Evolutionary conservation across 2,113 vertebrate genomes (phyloP), one percentile per base, ranked within the genome.

Genomic region (Corydoras maculifer): DNA sequence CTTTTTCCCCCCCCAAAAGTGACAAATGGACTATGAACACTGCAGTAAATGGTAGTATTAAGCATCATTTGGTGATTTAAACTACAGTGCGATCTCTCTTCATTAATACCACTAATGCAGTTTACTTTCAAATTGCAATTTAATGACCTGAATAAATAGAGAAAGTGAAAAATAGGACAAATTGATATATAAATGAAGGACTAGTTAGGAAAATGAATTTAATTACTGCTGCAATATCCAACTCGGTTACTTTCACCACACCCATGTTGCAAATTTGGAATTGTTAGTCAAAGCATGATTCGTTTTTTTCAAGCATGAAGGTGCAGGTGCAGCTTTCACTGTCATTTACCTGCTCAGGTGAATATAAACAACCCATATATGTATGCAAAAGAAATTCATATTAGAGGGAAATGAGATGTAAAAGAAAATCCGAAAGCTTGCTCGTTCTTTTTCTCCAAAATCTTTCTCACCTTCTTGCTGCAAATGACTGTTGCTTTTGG

Each of bases 321-420:
- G 74, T 58, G 80, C 78, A 85, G 78, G 77, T 81, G 85, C 65
- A 72, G 62, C 31, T 5, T 63, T 73, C 13, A 55, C 29, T 57
- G 75, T 78, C 68, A 83, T 85, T 84, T 87, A 73, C 81, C 73
- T 79, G 14, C 69, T 57, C 72, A 57, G 64, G 60, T 13, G 14
- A 74, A 62, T 75, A 70, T 13, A 54, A 35, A 68, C 66, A 65
- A 70, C 59, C 6, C 15, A 62, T 15, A 58, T 85, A 86, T 86
- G 68, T 73, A 82, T 84, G 64, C 69, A 82, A 72, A 77, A 77
- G 63, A 57, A 31, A 78, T 68, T 68, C 43, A 65, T 8, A 15
- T 66, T 18, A 30, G 67, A 62, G 62, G 62, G 57, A 61, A 62
- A 72, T 77, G 32, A 75, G 59, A 76, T 75, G 72, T 76, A 78